A percentile compares a stretch with the other conserved stretches of the same genome.
phyloP scores from a whole-genome alignment of 2,888 invertebrate genomes.

The Eilema sororculum region DNA sequence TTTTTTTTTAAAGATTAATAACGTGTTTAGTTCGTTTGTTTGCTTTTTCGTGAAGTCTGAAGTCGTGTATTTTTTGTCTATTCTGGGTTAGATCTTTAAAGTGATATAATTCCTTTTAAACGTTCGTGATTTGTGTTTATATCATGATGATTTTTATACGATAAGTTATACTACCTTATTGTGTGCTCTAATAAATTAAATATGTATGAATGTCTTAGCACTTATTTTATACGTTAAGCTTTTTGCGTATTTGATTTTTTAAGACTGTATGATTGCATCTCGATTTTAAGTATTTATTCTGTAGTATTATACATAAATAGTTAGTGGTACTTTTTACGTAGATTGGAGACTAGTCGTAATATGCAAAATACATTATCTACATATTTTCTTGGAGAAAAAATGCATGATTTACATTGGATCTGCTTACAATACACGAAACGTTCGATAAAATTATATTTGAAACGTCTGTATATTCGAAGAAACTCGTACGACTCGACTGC shows the following conservation, averaged over 20 bases:
- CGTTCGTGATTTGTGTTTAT: background rate
- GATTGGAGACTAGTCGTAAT: background rate
- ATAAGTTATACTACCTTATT: background rate
- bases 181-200: no score
- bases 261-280: no score
- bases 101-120: background rate
- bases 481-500: slow-evolving; percentile 7
- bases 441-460: background rate
- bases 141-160: background rate
- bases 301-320: no score
- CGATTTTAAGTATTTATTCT: no score
- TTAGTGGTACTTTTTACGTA: no score
- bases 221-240: background rate
- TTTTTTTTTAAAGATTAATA: background rate
- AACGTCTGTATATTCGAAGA: background rate
- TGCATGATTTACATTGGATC: background rate
- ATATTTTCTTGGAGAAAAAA: background rate
- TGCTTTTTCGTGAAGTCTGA: background rate
- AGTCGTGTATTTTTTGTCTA: slow-evolving; percentile 3
- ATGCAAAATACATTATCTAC: background rate
- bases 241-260: background rate
- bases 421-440: background rate
- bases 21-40: background rate
- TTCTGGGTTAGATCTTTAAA: background rate
- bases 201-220: background rate